These are phyloP conservation scores for Coracopsis vasa DNA, from an alignment of 2,113 vertebrate species.

Conservation along the genomic window DNA sequence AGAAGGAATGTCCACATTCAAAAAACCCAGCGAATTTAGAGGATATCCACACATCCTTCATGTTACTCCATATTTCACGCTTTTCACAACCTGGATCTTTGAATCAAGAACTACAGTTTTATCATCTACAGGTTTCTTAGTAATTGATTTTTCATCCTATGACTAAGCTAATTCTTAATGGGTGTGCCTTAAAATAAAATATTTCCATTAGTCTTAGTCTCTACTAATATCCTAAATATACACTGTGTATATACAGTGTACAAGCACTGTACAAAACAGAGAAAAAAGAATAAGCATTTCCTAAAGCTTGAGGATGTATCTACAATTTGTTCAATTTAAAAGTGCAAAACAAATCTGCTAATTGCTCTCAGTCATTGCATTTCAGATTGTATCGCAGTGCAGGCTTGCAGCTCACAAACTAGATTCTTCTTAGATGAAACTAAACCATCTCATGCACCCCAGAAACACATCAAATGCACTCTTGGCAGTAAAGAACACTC, in stretches of 20 bases:
- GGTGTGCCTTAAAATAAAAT: background rate
- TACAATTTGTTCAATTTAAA: background rate
- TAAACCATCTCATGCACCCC: background rate
- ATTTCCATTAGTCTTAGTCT: background rate
- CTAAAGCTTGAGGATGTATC: background rate
- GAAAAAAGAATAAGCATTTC: background rate
- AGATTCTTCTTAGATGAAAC: background rate
- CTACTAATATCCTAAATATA: background rate
- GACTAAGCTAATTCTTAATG: background rate
- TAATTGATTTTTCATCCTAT: background rate
- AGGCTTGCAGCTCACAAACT: background rate
- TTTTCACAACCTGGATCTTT: background rate
- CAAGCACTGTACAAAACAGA: background rate
- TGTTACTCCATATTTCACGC: background rate
- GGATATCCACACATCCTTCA: background rate
- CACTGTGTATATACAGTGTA: background rate
- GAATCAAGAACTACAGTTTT: background rate
- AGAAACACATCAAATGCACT: background rate
- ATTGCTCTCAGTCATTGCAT: background rate
- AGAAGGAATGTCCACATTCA: background rate
- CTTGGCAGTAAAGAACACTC: background rate
- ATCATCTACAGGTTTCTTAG: background rate
- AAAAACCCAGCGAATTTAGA: background rate
- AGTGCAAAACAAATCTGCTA: background rate
- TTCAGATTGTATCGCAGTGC: background rate